Evolutionary conservation across 2,113 vertebrate genomes (phyloP).

Genomic region (Zapus hudsonius): DNA sequence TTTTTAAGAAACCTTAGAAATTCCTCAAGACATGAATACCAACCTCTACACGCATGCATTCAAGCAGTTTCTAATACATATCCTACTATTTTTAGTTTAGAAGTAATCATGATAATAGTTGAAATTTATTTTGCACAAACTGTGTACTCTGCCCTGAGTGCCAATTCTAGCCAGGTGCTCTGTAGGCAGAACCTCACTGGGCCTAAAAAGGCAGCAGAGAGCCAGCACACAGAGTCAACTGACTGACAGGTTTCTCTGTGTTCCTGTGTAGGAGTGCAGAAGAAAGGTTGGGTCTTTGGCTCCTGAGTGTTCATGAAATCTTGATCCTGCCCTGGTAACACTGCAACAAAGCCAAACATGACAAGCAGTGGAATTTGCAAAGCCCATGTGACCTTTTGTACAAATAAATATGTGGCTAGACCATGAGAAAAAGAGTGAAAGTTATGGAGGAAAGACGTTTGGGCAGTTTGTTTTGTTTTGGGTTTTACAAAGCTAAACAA

Average conservation of each 20-base stretch:
- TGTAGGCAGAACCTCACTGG: background rate
- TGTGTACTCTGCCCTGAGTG: background rate
- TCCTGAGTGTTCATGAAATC: conserved; percentile 21
- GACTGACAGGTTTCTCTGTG: conserved; percentile 23
- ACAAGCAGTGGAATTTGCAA: conserved; percentile 39
- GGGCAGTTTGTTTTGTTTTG: background rate
- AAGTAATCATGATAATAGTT: background rate
- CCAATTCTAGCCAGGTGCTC: background rate
- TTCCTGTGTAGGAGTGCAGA: background rate
- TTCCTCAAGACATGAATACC: background rate
- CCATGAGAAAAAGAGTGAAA: background rate
- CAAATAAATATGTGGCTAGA: background rate
- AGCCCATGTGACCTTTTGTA: background rate
- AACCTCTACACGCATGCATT: background rate
- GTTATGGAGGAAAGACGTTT: background rate
- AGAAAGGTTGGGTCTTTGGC: background rate
- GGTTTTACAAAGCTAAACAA: conserved; percentile 17
- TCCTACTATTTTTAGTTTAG: background rate
- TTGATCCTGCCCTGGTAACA: conserved; percentile 24
- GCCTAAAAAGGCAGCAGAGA: background rate
- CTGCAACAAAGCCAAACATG: background rate
- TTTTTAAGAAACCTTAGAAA: background rate
- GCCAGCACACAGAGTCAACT: background rate
- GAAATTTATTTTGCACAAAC: background rate
- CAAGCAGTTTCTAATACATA: background rate